These are phyloP conservation scores for Drosophila melanica DNA, from an alignment of 1,140 invertebrate genomes.

Conservation along the genomic window DNA sequence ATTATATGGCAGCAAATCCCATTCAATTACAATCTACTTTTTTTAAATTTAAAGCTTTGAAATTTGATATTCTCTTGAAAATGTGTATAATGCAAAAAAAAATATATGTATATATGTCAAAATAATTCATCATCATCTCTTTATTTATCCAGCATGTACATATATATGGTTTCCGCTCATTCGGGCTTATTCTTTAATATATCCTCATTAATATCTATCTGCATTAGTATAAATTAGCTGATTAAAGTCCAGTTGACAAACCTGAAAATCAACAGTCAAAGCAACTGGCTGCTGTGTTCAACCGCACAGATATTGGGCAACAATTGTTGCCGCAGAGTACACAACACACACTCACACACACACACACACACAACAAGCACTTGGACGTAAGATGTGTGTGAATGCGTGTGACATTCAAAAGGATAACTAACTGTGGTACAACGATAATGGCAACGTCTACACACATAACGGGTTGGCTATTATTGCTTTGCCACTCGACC, in stretches of 20 bases:
- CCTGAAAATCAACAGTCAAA: constrained; percentile 35
- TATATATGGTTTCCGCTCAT: not conserved
- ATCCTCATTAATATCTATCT: not conserved
- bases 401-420: constrained; percentile 57
- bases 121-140: too few species aligned
- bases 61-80: too few species aligned
- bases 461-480: constrained; percentile 53
- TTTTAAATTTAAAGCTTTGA: too few species aligned
- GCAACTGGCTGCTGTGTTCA: constrained; percentile 25
- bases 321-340: constrained; percentile 35
- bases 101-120: too few species aligned
- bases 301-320: constrained; percentile 39
- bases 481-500: constrained; percentile 44
- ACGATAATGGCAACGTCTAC: constrained; percentile 57
- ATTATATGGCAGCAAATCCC: too few species aligned
- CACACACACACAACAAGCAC: constrained; percentile 3
- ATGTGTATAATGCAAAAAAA: too few species aligned
- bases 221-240: constrained; percentile 13
- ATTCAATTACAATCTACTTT: too few species aligned
- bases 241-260: constrained; percentile 15
- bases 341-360: constrained; percentile 8
- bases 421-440: constrained; percentile 58
- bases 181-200: not conserved
- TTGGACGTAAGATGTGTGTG: constrained; percentile 14
- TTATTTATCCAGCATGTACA: not conserved